Evolutionary conservation across 2,113 vertebrate genomes (phyloP).

Genomic region (Saguinus imperator): DNA sequence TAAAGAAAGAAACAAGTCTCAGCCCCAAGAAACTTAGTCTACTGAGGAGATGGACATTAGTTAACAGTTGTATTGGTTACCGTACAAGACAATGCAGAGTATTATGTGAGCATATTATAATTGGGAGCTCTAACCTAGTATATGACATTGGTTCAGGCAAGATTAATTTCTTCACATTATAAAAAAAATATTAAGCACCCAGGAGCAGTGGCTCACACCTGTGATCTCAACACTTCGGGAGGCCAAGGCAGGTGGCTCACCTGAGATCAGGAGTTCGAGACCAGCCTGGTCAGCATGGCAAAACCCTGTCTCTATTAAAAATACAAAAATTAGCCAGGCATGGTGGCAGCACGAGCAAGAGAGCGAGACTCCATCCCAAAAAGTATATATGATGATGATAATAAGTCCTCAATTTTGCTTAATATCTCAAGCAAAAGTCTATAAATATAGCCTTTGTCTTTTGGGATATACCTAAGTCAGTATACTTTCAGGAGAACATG

Average conservation of each 20-base stretch:
- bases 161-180: conserved; percentile 54
- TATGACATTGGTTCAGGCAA: conserved; percentile 20
- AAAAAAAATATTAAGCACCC: background rate
- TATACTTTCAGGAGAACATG: conserved; percentile 2
- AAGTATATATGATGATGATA: too few relatives aligned
- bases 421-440: conserved; percentile 28
- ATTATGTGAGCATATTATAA: conserved; percentile 3
- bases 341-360: too few relatives aligned
- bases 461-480: background rate
- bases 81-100: background rate
- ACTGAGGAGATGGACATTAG: background rate
- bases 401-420: background rate
- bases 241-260: too few relatives aligned
- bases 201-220: background rate
- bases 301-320: too few relatives aligned
- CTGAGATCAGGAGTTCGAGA: too few relatives aligned
- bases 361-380: too few relatives aligned
- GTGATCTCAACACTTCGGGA: too few relatives aligned
- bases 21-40: conserved; percentile 1
- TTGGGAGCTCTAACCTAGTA: background rate
- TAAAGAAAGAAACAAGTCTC: background rate
- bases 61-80: background rate
- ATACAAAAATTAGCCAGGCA: too few relatives aligned
- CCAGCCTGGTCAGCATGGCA: too few relatives aligned
- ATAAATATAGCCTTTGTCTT: conserved; percentile 42